Conservation (phyloP, 1,140 invertebrate genomes). For the Panagrolaimus sp. region DNA sequence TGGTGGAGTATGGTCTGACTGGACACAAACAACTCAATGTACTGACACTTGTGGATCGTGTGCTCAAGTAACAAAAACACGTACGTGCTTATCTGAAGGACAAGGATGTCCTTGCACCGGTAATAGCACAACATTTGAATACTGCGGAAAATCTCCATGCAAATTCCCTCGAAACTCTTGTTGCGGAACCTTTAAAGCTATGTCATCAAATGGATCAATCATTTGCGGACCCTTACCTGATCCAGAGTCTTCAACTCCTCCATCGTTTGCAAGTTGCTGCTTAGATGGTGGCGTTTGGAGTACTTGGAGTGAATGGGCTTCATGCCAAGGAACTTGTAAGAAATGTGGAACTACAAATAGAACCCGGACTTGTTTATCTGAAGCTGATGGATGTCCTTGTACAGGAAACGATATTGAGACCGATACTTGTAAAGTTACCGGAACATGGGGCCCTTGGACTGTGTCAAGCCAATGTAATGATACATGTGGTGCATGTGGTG, state of each 20-base stretch:
- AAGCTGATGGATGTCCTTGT: background rate
- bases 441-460: background rate
- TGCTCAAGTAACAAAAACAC: background rate
- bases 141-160: background rate
- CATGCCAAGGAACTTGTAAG: background rate
- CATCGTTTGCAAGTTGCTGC: background rate
- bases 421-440: background rate
- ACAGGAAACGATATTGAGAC: background rate
- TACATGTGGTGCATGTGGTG: constrained; percentile 5
- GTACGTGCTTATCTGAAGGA: background rate
- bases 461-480: background rate
- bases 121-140: constrained; percentile 1
- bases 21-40: background rate
- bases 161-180: background rate
- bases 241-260: background rate
- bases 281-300: constrained; percentile 8
- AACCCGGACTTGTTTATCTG: background rate
- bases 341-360: background rate
- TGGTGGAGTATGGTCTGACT: constrained; percentile 1
- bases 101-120: background rate
- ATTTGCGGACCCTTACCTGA: background rate
- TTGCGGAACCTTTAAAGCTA: constrained; percentile 3
- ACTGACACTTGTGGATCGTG: constrained; percentile 2
- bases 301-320: constrained; percentile 1
- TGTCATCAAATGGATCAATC: background rate